Evolutionary conservation across 2,113 vertebrate genomes (phyloP).

Genomic region (Phodopus roborovskii): DNA sequence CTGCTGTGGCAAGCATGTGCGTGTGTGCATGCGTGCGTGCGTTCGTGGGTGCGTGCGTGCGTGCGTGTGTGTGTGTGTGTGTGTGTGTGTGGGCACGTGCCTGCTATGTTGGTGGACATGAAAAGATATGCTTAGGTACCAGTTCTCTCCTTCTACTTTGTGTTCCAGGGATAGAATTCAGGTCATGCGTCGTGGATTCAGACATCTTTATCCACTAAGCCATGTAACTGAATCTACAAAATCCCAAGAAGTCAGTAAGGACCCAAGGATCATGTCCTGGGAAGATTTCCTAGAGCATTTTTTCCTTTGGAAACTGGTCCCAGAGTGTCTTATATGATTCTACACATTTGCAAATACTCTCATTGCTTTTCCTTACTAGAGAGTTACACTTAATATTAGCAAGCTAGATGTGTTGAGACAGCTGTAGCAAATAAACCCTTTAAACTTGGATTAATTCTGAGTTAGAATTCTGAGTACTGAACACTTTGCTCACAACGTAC

Average conservation of each 20-base stretch:
- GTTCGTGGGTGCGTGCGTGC: too few species aligned
- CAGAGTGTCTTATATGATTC: neutral
- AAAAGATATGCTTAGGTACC: neutral
- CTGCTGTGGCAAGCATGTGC: neutral
- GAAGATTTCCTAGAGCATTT: neutral
- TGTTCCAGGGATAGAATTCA: neutral
- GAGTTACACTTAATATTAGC: neutral
- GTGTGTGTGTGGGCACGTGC: neutral
- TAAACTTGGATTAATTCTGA: slow-evolving; percentile 13
- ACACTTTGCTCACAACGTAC: neutral
- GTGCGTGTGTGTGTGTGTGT: neutral
- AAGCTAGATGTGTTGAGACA: neutral
- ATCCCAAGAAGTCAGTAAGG: too few species aligned
- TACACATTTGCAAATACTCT: neutral
- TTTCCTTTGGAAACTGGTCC: neutral
- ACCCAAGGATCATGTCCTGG: too few species aligned
- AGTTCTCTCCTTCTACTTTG: too few species aligned
- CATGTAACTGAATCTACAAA: too few species aligned
- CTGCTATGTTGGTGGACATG: neutral
- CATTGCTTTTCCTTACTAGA: neutral
- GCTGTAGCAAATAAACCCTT: slow-evolving; percentile 2
- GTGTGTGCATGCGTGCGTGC: neutral
- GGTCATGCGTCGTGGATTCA: neutral
- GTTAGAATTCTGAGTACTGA: slow-evolving; percentile 22
- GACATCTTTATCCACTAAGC: neutral